Percentiles rank a stretch among this genome's conserved stretches.
Evolutionary conservation across 35 echinoderm and acorn worm genomes (phyloP).

Genomic region (Ophiothrix spiculata): DNA sequence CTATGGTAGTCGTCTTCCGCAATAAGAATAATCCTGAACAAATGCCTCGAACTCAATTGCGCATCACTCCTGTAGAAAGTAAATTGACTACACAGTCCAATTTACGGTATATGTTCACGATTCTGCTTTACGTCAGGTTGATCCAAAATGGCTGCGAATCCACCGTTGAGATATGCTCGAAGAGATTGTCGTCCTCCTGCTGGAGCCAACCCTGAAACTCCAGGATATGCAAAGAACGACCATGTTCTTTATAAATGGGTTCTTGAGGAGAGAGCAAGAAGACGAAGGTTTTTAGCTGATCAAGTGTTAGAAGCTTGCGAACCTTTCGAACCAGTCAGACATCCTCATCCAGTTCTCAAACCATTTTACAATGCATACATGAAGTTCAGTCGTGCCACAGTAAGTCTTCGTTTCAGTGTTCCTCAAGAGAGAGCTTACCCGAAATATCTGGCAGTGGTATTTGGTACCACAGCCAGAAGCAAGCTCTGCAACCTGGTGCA

Average conservation of each 20-base stretch:
- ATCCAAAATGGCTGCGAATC: slow-evolving; percentile 62
- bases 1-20: too few relatives aligned
- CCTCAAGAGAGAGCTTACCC: too few relatives aligned
- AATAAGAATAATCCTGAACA: too few relatives aligned
- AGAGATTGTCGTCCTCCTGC: slow-evolving; percentile 72
- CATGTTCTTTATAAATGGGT: slow-evolving; percentile 90
- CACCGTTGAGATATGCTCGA: slow-evolving; percentile 51
- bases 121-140: too few relatives aligned
- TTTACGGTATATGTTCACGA: too few relatives aligned
- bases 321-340: slow-evolving; percentile 26
- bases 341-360: background rate
- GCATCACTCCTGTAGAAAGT: too few relatives aligned
- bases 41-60: too few relatives aligned
- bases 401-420: background rate
- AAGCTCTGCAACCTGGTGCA: too few relatives aligned
- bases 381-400: background rate
- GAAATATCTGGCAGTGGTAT: too few relatives aligned
- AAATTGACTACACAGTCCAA: too few relatives aligned
- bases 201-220: slow-evolving; percentile 68
- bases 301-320: slow-evolving; percentile 70
- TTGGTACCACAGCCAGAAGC: too few relatives aligned
- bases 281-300: slow-evolving; percentile 75
- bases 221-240: slow-evolving; percentile 78
- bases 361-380: background rate
- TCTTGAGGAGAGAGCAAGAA: slow-evolving; percentile 74